phyloP scores from a whole-genome alignment of 2,113 vertebrate genomes.

The Platycercus adscitus region DNA sequence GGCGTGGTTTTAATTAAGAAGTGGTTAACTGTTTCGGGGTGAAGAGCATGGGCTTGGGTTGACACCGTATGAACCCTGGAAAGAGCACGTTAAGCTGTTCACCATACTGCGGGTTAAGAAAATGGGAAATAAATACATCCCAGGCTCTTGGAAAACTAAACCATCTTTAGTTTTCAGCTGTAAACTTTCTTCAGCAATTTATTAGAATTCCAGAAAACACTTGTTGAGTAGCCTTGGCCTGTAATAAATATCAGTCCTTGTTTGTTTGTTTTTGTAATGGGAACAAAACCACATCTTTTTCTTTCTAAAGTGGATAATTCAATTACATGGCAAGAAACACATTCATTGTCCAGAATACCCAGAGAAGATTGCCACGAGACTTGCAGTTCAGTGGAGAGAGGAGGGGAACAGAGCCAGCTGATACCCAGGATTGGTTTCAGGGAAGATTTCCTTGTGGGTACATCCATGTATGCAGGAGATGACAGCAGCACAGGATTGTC shows the following conservation, averaged over 20 bases:
- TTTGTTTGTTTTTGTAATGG: constrained; percentile 70
- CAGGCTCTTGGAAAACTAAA: constrained; percentile 65
- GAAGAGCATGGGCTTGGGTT: constrained; percentile 57
- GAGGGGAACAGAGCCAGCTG: not conserved
- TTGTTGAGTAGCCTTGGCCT: constrained; percentile 34
- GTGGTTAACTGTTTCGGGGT: constrained; percentile 55
- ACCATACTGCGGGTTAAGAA: constrained; percentile 61
- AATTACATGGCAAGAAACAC: constrained; percentile 45
- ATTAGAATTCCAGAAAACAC: constrained; percentile 54
- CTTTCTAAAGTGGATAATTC: constrained; percentile 63
- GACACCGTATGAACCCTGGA: constrained; percentile 44
- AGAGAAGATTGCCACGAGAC: not conserved
- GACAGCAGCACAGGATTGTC: not conserved
- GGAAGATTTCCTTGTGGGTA: not conserved
- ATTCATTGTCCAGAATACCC: constrained; percentile 53
- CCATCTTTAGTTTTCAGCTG: constrained; percentile 54
- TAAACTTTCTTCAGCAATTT: constrained; percentile 68
- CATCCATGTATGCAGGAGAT: not conserved
- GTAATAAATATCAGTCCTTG: constrained; percentile 66
- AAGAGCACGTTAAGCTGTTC: constrained; percentile 49
- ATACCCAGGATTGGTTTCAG: not conserved
- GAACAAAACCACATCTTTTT: constrained; percentile 61
- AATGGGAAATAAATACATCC: constrained; percentile 71
- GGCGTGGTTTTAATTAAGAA: constrained; percentile 70
- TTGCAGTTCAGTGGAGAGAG: not conserved